Percentiles rank a stretch among this genome's conserved stretches.
These are phyloP conservation scores for Cavia porcellus DNA, from an alignment of 2,113 vertebrate species.

Conservation along the genomic window DNA sequence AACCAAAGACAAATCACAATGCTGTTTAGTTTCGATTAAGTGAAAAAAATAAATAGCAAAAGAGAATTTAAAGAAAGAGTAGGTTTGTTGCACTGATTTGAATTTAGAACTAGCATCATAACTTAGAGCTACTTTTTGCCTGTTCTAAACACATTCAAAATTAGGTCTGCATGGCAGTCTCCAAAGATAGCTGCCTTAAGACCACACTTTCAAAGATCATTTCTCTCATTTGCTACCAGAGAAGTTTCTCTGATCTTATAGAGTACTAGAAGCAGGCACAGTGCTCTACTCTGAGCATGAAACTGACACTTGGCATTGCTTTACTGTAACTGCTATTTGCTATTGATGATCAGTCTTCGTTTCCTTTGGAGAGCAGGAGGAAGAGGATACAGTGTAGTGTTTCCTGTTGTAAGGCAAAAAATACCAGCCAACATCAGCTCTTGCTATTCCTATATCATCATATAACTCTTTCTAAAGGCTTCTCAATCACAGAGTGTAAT, in stretches of 20 bases:
- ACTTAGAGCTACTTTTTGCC: background rate
- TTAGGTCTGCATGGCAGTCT: background rate
- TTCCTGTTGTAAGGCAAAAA: background rate
- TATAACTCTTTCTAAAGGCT: background rate
- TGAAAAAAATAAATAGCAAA: background rate
- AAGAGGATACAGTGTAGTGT: background rate
- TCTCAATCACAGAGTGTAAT: background rate
- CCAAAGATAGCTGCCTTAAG: background rate
- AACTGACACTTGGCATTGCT: background rate
- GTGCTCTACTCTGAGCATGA: background rate
- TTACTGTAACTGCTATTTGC: background rate
- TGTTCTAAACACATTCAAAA: background rate
- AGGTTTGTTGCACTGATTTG: background rate
- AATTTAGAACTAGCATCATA: background rate
- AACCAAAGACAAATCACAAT: background rate
- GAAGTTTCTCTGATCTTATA: background rate
- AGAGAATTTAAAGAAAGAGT: background rate
- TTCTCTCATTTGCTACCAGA: background rate
- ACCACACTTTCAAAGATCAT: background rate
- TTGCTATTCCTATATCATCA: background rate
- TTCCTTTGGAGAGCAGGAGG: background rate
- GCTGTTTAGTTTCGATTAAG: conserved; percentile 12
- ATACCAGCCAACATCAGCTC: background rate
- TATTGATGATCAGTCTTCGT: background rate
- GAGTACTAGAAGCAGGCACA: background rate